Conservation (phyloP, 2,888 invertebrate genomes). For the Periphyllus acericola region DNA sequence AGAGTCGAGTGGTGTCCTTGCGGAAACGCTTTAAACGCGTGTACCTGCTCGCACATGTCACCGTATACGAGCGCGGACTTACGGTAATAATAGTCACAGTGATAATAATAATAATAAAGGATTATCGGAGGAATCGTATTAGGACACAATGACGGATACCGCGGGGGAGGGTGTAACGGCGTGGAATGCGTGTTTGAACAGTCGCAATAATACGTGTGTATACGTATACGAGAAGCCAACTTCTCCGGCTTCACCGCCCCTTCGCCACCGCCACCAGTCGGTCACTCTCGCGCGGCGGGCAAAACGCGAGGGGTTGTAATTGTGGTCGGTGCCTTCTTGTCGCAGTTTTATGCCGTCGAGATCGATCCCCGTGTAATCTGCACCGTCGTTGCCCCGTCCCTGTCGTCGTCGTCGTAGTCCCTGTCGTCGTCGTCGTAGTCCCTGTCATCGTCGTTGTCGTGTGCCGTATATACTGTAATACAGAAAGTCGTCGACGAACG, state of each 20-base stretch:
- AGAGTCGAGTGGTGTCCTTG: too few relatives aligned
- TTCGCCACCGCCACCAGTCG: neutral
- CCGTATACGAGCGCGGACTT: too few relatives aligned
- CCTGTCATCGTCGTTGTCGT: neutral
- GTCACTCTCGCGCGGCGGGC: constrained; percentile 4
- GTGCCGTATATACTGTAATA: too few relatives aligned
- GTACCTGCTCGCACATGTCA: too few relatives aligned
- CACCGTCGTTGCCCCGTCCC: constrained; percentile 10
- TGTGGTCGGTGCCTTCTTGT: constrained; percentile 61
- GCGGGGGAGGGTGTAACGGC: neutral
- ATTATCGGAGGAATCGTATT: neutral
- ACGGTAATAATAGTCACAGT: too few relatives aligned
- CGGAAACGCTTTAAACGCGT: too few relatives aligned
- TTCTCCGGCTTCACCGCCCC: neutral
- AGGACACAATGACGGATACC: neutral
- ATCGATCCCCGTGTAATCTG: constrained; percentile 56
- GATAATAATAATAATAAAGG: neutral
- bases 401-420: neutral
- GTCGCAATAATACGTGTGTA: neutral
- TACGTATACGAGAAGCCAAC: constrained; percentile 41
- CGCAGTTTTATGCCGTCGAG: constrained; percentile 51
- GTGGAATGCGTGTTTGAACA: constrained; percentile 20
- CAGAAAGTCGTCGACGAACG: constrained; percentile 13
- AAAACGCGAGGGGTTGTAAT: constrained; percentile 30
- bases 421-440: neutral